Percentiles rank a stretch among this genome's conserved stretches.
Evolutionary conservation across 2,888 invertebrate genomes (phyloP).

Genomic region (Apotomis betuletana): DNA sequence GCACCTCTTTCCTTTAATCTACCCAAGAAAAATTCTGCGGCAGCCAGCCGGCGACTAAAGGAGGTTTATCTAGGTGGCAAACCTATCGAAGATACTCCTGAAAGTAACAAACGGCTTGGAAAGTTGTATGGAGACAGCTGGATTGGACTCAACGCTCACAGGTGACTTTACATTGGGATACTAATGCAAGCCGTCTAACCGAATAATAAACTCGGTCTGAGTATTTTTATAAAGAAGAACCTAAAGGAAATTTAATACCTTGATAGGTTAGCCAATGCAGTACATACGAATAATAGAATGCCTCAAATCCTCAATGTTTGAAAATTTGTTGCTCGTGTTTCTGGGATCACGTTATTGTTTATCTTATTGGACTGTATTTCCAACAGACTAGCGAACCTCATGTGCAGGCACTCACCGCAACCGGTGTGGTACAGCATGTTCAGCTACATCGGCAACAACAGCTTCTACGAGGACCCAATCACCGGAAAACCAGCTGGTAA

Average conservation of each 20-base stretch:
- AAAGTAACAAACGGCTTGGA: conserved; percentile 65
- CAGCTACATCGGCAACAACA: conserved; percentile 78
- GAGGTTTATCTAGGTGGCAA: conserved; percentile 67
- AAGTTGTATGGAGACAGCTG: conserved; percentile 68
- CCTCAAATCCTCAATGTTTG: too few species aligned
- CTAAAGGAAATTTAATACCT: too few species aligned
- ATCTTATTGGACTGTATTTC: too few species aligned
- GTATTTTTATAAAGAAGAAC: too few species aligned
- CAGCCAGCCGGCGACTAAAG: conserved; percentile 64
- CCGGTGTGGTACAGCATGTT: conserved; percentile 79
- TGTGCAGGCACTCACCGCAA: conserved; percentile 79
- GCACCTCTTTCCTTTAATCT: conserved; percentile 88
- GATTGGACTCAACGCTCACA: conserved; percentile 82
- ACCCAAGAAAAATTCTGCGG: conserved; percentile 67
- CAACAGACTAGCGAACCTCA: conserved; percentile 80
- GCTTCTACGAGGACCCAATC: conserved; percentile 80
- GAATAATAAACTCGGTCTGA: too few species aligned
- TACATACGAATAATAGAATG: too few species aligned
- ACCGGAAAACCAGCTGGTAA: conserved; percentile 78
- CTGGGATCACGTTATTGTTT: too few species aligned
- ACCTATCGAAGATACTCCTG: conserved; percentile 42
- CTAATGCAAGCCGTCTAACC: too few species aligned
- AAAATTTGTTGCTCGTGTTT: too few species aligned
- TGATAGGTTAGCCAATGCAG: too few species aligned
- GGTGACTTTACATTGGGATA: conserved; percentile 45